Percentiles rank a stretch among this genome's conserved stretches.
These are phyloP conservation scores for Callithrix jacchus DNA, from an alignment of 2,113 vertebrate species.

Conservation along the genomic window DNA sequence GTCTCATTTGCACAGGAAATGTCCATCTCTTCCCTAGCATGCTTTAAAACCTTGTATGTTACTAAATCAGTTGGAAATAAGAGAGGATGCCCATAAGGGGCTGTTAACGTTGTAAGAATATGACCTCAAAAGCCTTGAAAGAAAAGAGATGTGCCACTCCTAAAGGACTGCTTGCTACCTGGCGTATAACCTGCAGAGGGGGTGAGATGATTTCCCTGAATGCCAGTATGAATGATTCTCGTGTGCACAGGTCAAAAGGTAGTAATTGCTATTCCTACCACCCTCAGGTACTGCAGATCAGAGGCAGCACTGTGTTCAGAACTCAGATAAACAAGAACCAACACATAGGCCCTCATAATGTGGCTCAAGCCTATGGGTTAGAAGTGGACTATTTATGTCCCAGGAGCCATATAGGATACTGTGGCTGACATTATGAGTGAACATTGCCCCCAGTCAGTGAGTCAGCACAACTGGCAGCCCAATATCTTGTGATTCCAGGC, in stretches of 20 bases:
- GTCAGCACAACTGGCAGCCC: neutral
- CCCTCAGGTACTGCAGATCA: too few relatives aligned
- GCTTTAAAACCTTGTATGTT: neutral
- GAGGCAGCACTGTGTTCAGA: neutral
- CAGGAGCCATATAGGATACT: neutral
- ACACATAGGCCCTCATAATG: rapidly evolving
- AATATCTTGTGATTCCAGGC: neutral
- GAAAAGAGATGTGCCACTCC: neutral
- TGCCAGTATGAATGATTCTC: neutral
- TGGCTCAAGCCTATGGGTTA: neutral
- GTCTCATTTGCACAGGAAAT: neutral
- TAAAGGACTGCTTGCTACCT: too few relatives aligned
- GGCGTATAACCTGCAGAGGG: too few relatives aligned
- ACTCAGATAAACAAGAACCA: neutral
- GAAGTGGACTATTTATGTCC: neutral
- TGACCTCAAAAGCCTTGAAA: neutral
- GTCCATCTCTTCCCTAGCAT: neutral
- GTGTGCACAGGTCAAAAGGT: neutral
- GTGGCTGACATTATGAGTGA: neutral
- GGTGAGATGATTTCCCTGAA: neutral
- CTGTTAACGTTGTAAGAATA: neutral
- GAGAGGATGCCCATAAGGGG: rapidly evolving
- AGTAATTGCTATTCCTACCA: rapidly evolving
- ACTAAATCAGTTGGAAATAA: neutral
- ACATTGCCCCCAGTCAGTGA: rapidly evolving